phyloP scores from a whole-genome alignment of 2,113 vertebrate species.

The Corapipo altera region DNA sequence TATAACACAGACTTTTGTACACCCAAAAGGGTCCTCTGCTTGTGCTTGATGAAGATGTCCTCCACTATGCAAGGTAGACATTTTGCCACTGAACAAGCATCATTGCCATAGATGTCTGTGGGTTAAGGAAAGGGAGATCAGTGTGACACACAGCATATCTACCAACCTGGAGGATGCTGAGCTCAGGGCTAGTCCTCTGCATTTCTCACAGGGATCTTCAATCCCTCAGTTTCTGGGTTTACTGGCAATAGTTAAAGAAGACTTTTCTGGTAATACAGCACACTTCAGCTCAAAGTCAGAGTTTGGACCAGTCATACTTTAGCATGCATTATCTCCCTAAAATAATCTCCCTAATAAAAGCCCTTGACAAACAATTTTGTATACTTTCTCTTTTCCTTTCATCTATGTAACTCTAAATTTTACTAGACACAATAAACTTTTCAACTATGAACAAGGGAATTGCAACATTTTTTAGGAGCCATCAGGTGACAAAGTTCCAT shows the following conservation, averaged over 20 bases:
- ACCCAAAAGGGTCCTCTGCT: neutral
- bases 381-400: neutral
- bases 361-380: neutral
- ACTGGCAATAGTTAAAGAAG: neutral
- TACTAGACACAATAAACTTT: neutral
- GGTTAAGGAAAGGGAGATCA: neutral
- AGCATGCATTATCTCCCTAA: neutral
- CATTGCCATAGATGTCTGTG: neutral
- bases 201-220: neutral
- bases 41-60: neutral
- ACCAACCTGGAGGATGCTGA: neutral
- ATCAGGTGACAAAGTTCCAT: conserved; percentile 4
- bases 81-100: neutral
- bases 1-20: neutral
- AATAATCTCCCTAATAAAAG: neutral
- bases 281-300: neutral
- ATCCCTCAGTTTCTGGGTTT: neutral
- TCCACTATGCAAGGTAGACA: neutral
- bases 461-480: conserved; percentile 22
- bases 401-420: neutral
- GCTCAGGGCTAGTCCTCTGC: neutral
- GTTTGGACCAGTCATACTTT: neutral
- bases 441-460: neutral
- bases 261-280: neutral
- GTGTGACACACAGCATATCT: rapidly evolving